Evolutionary conservation across 2,797 vertebrate genomes (phyloP), one percentile per base, ranked within the genome.

Genomic region (Darevskia nairensis): DNA sequence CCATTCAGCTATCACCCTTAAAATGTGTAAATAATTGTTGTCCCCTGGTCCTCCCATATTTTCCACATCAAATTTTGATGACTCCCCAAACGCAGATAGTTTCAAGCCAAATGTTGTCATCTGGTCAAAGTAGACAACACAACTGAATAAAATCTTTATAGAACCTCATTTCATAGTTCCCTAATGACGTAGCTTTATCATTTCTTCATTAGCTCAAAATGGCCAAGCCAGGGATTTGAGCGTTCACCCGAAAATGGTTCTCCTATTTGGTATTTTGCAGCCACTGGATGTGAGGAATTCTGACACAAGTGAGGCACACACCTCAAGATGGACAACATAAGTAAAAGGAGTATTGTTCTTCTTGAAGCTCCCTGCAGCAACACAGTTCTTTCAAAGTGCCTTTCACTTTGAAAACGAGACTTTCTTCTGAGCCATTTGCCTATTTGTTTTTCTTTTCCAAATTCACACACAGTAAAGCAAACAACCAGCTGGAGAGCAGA

Each of bases 401-500:
- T 21, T 44, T 66, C 27, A 23, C 50, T 69, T 80, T 89, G 64
- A 89, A 85, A 89, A 10, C 13, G 3, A 64, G 74, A 88, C 88
- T 35, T 71, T 50, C 81, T 15, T 29, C 32, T 76, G 27, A 85
- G 69, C n/a, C 68, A 84, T 86, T 83, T 86, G 79, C 32, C 29
- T 89, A 3, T 50, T 50, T 68, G 86, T 82, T 88, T 79, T 66
- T 55, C 61, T 64, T 32, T 91, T 86, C 85, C 64, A 89, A 72
- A 69, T 87, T 72, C 39, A 61, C 84, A 74, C 55, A 72, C 68
- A 66, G 8, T 15, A 88, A 82, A 89, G 85, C 82, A 84, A 87
- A 86, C 72, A 82, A 10, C 59, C 44, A 76, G 81, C 78, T 88
- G 86, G 82, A 80, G 41, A 82, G 79, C 86, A 90, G 71, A 85